These are phyloP conservation scores for Garra rufa DNA, from an alignment of 2,113 vertebrate genomes.

Conservation along the genomic window DNA sequence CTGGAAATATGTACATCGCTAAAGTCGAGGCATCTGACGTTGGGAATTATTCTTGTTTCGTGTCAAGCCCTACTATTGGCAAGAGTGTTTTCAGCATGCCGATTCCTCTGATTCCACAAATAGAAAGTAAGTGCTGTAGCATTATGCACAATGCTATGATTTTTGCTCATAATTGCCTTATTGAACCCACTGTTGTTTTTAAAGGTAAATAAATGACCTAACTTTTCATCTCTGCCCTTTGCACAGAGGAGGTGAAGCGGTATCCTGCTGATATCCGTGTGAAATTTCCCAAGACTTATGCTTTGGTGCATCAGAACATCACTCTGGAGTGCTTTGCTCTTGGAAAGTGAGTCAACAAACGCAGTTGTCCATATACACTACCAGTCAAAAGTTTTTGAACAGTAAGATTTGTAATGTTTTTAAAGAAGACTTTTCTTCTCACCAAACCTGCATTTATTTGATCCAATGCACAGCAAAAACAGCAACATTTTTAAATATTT, in stretches of 20 bases:
- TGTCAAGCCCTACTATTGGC: slow-evolving; percentile 89
- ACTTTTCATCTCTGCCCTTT: neutral
- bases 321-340: slow-evolving; percentile 97
- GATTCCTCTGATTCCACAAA: slow-evolving; percentile 87
- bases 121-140: slow-evolving; percentile 77
- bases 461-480: too few relatives aligned
- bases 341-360: slow-evolving; percentile 97
- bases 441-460: too few relatives aligned
- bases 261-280: slow-evolving; percentile 95
- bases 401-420: too few relatives aligned
- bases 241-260: slow-evolving; percentile 83
- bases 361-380: too few relatives aligned
- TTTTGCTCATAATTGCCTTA: neutral
- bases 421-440: too few relatives aligned
- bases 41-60: slow-evolving; percentile 97
- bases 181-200: neutral
- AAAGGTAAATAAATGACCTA: too few relatives aligned
- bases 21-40: slow-evolving; percentile 91
- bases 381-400: too few relatives aligned
- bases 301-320: slow-evolving; percentile 91
- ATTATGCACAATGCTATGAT: slow-evolving; percentile 49
- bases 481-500: too few relatives aligned
- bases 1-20: slow-evolving; percentile 95
- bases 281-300: slow-evolving; percentile 86
- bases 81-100: slow-evolving; percentile 97